Base-by-base conservation (phyloP, 1,140 invertebrate species). In the Lanistes nyassanus region DNA sequence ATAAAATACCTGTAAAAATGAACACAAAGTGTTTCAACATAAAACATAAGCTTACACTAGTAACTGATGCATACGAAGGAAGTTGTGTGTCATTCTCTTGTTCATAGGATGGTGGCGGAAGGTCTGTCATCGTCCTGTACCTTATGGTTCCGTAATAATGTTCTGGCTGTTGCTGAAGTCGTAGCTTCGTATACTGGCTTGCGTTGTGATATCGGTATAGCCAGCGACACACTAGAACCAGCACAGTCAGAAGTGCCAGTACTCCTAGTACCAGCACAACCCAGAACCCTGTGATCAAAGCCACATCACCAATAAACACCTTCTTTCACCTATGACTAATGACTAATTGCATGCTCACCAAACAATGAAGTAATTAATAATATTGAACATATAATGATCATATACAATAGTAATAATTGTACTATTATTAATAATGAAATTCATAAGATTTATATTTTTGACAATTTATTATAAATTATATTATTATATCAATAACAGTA, bases 201-300 rank as follows among this genome's bases (percentile, higher is more conserved):
- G 55, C 69, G 23, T 71, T 71, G 53, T 58, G 69, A 58, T 56
- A 71, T 11, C 55, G 69, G 51, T 58, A 71, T 7, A 53, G n/a
- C 19, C n/a, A 16, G 2, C 69, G 69, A 21, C 55, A 71, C 11
- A 11, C 6, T 11, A 29, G 58, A 6, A 71, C 11, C 51, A 71
- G 36, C 53, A 69, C 34, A 36, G 11, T 29, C 19, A n/a, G 51
- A 4, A 58, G 37, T 21, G 58, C 13, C 1, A 71, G 26, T 23
- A 71, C 23, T 13, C 69, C 69, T 23, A 58, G n/a, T 36, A 58
- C 29, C 1, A 71, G 13, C 55, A 71, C 13, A 26, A 58, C 21
- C 69, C 69, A 71, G 37, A 71, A 71, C 69, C 69, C 69, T 56
- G 69, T 3, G 53, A 69, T 31, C 47, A 7, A 23, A 69, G 39